Conservation (phyloP, 2,113 vertebrate species). For the Agapornis roseicollis region DNA sequence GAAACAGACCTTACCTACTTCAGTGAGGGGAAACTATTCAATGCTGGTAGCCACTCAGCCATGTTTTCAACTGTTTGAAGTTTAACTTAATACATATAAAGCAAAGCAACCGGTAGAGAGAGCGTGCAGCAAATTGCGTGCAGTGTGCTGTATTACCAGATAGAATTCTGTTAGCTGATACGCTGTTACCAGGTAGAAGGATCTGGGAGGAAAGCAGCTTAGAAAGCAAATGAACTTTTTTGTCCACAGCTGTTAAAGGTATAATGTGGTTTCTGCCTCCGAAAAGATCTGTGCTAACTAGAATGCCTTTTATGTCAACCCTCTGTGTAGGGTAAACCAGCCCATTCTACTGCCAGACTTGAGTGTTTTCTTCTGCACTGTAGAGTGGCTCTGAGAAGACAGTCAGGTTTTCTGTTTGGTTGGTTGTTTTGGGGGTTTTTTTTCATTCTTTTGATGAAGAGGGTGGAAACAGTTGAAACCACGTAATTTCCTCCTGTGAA, state of each 20-base stretch:
- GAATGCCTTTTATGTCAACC: background rate
- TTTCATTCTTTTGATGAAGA: background rate
- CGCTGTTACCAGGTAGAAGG: background rate
- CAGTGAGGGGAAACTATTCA: background rate
- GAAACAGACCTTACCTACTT: background rate
- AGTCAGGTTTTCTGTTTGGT: background rate
- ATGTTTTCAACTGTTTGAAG: background rate
- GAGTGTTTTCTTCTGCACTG: background rate
- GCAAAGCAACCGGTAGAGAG: background rate
- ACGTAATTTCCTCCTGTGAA: background rate
- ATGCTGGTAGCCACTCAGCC: background rate
- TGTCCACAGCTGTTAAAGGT: background rate
- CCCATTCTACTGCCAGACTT: background rate
- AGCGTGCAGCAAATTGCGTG: background rate
- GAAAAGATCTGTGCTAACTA: background rate
- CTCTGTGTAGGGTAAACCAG: background rate
- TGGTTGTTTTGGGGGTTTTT: background rate
- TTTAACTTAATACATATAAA: background rate
- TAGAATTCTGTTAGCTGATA: background rate
- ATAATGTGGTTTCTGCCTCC: background rate
- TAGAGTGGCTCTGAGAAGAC: background rate
- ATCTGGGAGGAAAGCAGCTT: background rate
- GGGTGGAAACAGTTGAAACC: background rate
- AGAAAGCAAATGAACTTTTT: background rate
- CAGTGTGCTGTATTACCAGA: background rate